These are phyloP conservation scores for Arge pagana DNA, from an alignment of 2,888 invertebrate species.

Conservation along the genomic window DNA sequence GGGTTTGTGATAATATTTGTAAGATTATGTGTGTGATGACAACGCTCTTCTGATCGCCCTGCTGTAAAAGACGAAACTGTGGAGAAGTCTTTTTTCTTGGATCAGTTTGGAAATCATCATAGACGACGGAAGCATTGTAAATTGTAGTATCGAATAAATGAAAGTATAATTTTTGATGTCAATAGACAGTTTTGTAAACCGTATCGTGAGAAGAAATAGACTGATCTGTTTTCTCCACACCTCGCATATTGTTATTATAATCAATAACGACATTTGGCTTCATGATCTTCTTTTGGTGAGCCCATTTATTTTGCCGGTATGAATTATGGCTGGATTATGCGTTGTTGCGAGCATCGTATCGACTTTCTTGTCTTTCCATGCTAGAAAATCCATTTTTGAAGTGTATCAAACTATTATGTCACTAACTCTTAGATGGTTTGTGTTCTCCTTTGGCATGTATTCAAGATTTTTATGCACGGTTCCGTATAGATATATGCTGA, in stretches of 20 bases:
- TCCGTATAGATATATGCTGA: constrained; percentile 16
- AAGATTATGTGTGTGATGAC: constrained; percentile 9
- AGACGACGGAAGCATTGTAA: constrained; percentile 13
- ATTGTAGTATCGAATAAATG: constrained; percentile 19
- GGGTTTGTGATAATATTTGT: constrained; percentile 7
- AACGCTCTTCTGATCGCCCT: too few species aligned
- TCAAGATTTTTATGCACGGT: constrained; percentile 11
- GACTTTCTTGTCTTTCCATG: too few species aligned
- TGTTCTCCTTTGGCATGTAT: constrained; percentile 6
- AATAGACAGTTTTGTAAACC: constrained; percentile 12
- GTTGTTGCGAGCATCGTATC: constrained; percentile 10
- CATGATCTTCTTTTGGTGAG: constrained; percentile 13
- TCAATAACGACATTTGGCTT: constrained; percentile 22
- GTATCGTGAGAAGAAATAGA: constrained; percentile 9
- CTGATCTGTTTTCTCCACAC: constrained; percentile 22
- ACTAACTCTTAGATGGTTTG: constrained; percentile 4
- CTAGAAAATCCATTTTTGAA: too few species aligned
- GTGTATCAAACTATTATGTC: constrained; percentile 12
- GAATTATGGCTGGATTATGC: constrained; percentile 11
- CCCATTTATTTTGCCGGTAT: constrained; percentile 8
- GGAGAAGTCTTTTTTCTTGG: background rate
- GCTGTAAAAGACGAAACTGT: constrained; percentile 5
- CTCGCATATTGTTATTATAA: constrained; percentile 24
- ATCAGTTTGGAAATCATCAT: constrained; percentile 9
- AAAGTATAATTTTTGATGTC: constrained; percentile 17